Conservation (phyloP, 2,888 invertebrate genomes). For the Lamproptera curius region DNA sequence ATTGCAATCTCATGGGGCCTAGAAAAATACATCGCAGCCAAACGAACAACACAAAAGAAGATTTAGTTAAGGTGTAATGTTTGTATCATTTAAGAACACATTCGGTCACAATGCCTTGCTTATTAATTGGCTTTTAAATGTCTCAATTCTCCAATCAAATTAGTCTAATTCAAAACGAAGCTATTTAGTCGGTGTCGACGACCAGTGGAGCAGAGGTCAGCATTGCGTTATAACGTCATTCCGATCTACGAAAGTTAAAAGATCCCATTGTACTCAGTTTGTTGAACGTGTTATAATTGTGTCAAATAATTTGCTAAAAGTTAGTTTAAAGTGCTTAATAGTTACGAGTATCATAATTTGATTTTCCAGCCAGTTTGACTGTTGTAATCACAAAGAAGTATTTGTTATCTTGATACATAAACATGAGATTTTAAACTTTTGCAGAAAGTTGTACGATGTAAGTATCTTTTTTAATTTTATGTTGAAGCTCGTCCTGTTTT, state of each 20-base stretch:
- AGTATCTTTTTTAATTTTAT: too few relatives aligned
- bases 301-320: too few relatives aligned
- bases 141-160: conserved; percentile 2
- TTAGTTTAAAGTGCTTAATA: too few relatives aligned
- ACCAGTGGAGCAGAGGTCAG: conserved; percentile 19
- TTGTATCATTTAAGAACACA: not conserved
- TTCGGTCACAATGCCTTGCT: not conserved
- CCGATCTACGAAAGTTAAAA: conserved; percentile 7
- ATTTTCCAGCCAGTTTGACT: too few relatives aligned
- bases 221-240: conserved; percentile 4
- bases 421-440: too few relatives aligned
- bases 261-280: not conserved
- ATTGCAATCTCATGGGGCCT: conserved; percentile 81
- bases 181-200: conserved; percentile 14
- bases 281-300: too few relatives aligned
- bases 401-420: too few relatives aligned
- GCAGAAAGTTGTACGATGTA: too few relatives aligned
- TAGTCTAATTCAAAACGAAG: conserved; percentile 16
- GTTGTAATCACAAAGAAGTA: too few relatives aligned
- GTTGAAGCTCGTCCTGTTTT: too few relatives aligned
- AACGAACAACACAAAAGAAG: conserved; percentile 34
- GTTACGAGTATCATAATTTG: too few relatives aligned
- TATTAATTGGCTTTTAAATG: not conserved
- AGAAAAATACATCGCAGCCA: conserved; percentile 65
- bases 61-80: conserved; percentile 36